Conservation (phyloP, 2,888 invertebrate species). For the Alitta virens region DNA sequence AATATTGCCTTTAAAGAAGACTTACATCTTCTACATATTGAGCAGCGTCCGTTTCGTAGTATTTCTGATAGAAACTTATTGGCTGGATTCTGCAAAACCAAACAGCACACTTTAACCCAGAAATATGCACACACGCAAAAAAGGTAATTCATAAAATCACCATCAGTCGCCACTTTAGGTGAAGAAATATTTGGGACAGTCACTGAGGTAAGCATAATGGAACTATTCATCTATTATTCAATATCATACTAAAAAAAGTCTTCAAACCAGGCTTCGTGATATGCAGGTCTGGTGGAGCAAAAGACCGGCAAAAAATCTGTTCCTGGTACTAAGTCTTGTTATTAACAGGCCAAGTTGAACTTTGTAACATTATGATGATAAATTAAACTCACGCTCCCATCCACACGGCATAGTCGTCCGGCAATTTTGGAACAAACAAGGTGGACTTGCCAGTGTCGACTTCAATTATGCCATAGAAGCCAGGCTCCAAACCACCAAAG, state of each 20-base stretch:
- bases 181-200: no score
- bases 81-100: constrained; percentile 62
- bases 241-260: constrained; percentile 1
- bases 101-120: no score
- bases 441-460: constrained; percentile 69
- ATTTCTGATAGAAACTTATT: constrained; percentile 71
- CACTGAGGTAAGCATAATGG: no score
- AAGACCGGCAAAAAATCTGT: no score
- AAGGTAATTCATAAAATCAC: no score
- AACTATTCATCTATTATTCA: no score
- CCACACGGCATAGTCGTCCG: constrained; percentile 87
- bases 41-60: constrained; percentile 82
- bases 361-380: no score
- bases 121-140: no score
- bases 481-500: constrained; percentile 91
- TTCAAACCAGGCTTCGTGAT: background rate
- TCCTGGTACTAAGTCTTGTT: no score
- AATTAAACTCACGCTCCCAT: constrained; percentile 78
- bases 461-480: constrained; percentile 82
- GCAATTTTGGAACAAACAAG: constrained; percentile 83
- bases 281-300: no score
- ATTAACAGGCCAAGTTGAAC: no score
- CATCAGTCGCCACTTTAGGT: no score
- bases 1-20: background rate
- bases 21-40: constrained; percentile 75